Conservation (phyloP, 2,888 invertebrate species). For the Caenorhabditis macrosperma region DNA sequence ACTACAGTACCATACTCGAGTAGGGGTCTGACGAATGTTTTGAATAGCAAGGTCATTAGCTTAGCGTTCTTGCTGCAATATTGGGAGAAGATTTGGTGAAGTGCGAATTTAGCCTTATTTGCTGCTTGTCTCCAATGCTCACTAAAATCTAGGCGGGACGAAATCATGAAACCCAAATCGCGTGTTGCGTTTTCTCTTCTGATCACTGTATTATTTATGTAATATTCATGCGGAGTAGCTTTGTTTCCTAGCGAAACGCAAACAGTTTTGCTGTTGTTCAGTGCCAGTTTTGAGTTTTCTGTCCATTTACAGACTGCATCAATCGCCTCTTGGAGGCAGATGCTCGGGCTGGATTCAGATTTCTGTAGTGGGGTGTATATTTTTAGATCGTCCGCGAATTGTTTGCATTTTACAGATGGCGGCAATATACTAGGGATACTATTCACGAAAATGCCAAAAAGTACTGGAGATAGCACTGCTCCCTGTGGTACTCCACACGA, state of each 20-base stretch:
- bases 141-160: conserved; percentile 6
- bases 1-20: conserved; percentile 10
- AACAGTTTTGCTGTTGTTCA: conserved; percentile 12
- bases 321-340: background rate
- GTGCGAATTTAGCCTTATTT: background rate
- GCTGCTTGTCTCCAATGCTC: conserved; percentile 13
- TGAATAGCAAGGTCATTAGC: background rate
- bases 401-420: too few species aligned
- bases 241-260: conserved; percentile 3
- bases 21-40: conserved; percentile 10
- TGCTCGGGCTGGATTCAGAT: background rate
- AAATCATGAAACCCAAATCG: conserved; percentile 21
- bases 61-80: background rate
- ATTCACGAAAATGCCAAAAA: too few species aligned
- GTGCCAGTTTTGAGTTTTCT: background rate
- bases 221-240: background rate
- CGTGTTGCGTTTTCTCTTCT: background rate
- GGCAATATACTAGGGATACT: too few species aligned
- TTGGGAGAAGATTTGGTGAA: background rate
- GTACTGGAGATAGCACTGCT: too few species aligned
- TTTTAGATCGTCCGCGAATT: conserved; percentile 13
- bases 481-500: conserved; percentile 13
- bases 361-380: background rate
- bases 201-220: background rate
- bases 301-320: background rate